Base-by-base conservation (phyloP, 23 tunicate genomes). In the Phallusia fumigata region DNA sequence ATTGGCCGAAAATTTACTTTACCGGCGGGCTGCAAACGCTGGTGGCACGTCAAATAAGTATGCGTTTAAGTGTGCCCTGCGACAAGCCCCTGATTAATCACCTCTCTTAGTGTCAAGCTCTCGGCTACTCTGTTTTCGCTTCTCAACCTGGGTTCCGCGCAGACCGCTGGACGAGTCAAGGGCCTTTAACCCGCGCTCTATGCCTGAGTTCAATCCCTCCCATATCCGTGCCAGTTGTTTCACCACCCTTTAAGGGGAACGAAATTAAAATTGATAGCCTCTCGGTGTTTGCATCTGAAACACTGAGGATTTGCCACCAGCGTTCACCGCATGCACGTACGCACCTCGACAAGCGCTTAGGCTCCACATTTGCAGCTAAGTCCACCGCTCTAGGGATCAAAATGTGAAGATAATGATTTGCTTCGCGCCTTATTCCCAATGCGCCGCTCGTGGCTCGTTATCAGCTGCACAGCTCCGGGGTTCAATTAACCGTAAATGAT, bases 1-100 rank as follows among this genome's bases (percentile, higher is more conserved):
- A 21, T 24, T 24, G 28, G 69, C 69, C 28, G 28, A 58, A 58
- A 21, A 21, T 58, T 58, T 13, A 16, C 13, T 24, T 24, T 24
- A 2, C 69, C 69, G 69, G 69, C 69, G 15, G 15, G 69, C 69
- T 16, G 69, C 47, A 40, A 58, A 22, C 69, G 69, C 28, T 58
- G 69, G 69, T 58, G 69, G 69, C 69, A 58, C 69, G 69, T 58
- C 69, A 58, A 58, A 58, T 58, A 58, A 58, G 69, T 58, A 58
- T 58, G 69, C 69, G 69, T 58, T 58, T 58, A 58, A 58, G 69
- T 58, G 69, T 58, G 69, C 69, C 28, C 69, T 6, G 69, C 69
- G 69, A 58, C 69, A 58, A 58, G 69, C 13, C 69, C 69, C 16
- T 58, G 69, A 58, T 58, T 58, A 58, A 58, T 58, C 69, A 58